phyloP scores from a whole-genome alignment of 2,888 invertebrate genomes.

The Clanis bilineata region DNA sequence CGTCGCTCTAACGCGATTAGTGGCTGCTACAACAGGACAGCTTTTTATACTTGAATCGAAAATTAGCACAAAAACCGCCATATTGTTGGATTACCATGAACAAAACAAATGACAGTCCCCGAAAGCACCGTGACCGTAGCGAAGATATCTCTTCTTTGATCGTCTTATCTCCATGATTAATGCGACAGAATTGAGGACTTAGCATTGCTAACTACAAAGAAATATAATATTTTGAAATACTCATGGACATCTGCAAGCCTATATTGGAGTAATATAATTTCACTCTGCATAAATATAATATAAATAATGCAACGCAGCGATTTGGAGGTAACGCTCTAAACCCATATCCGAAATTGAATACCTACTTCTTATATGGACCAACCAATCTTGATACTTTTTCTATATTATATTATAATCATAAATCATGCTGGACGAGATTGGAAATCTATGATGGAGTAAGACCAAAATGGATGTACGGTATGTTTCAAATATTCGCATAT shows the following conservation, averaged over 20 bases:
- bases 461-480: not conserved
- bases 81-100: not conserved
- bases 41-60: not conserved
- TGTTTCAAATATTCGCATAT: not conserved
- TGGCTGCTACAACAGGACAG: slow-evolving; percentile 1
- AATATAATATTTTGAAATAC: not conserved
- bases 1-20: not conserved
- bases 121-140: not conserved
- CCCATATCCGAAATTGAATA: not conserved
- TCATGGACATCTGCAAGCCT: not conserved
- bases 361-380: not conserved
- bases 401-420: not conserved
- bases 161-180: not conserved
- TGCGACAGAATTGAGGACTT: not conserved
- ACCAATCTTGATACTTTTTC: not conserved
- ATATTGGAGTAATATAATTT: not conserved
- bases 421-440: not conserved
- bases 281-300: not conserved
- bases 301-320: not conserved
- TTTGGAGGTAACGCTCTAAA: not conserved
- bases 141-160: not conserved
- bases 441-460: not conserved
- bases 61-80: no score
- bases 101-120: not conserved
- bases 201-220: not conserved